Base-by-base conservation (phyloP, 2,888 invertebrate genomes). In the Eupeodes luniger region DNA sequence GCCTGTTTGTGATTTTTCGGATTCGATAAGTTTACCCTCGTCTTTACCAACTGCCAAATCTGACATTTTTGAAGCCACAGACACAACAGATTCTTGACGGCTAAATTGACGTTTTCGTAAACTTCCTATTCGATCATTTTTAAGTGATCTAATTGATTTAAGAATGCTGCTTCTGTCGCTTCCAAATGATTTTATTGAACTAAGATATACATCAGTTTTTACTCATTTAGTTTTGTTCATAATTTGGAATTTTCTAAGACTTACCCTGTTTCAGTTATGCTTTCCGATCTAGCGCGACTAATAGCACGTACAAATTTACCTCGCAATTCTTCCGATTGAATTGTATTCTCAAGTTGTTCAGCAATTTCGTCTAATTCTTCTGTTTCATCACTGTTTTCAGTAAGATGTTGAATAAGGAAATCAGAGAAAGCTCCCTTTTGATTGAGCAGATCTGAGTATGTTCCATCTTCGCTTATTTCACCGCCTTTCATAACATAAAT, bases 401-500 rank as follows among this genome's bases (percentile, higher is more conserved):
- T 96, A 84, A 97, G 94, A 93, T 97, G 97, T 90, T 97, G 96
- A 85, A 97, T 93, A 67, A 98, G 94, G 93, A 98, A 98, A 86
- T 98, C 98, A 0, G 97, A 96, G 93, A 97, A 97, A 62, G 96
- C 96, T 16, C 97, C 97, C 92, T 97, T 97, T 93, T 96, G 97
- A 90, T 96, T 96, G 83, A 99, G 93, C 91, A 99, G 94, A 92
- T 99, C 96, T 91, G 96, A 96, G 94, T 99, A 99, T 5, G 97
- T 96, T 69, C 99, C 99, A 69, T 94, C 95, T 94, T 99, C 99
- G 0, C 97, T 97, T 16, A 99, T 95, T 91, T 95, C 95, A 0
- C 99, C 99, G 91, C 97, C 95, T 91, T 96, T 96, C 91, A 99
- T 93, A 4, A 99, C 99, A 89, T 98, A 94, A 90, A 99, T 98